Conservation (phyloP, 1,140 invertebrate species). For the Habropoda laboriosa region DNA sequence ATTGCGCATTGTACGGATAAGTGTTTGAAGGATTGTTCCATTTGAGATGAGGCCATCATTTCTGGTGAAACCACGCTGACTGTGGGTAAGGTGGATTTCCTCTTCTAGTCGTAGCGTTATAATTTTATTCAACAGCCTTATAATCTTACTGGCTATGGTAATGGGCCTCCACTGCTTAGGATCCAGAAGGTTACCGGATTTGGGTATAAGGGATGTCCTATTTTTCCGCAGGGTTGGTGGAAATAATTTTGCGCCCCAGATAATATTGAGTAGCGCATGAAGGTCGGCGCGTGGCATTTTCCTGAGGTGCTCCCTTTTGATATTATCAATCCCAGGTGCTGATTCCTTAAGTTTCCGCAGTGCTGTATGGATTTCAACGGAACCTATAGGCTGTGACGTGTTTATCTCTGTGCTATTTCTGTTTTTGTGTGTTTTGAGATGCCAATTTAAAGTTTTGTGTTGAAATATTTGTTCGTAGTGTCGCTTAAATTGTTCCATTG, state of each 20-base stretch:
- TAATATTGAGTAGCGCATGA: neutral
- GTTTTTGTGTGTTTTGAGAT: neutral
- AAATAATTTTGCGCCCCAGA: neutral
- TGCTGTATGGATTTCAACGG: neutral
- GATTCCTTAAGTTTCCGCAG: neutral
- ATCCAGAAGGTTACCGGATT: neutral
- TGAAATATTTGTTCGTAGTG: neutral
- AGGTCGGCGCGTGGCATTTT: neutral
- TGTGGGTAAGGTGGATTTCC: neutral
- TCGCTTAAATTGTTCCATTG: neutral
- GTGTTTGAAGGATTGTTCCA: neutral
- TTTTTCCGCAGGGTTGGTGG: neutral
- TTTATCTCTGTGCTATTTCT: neutral
- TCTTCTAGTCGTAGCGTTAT: neutral
- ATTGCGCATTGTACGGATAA: neutral
- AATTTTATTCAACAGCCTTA: neutral
- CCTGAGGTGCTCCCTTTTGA: too few species aligned
- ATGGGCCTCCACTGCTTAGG: neutral
- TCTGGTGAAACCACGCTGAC: neutral
- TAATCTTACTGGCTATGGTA: neutral
- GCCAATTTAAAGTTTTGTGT: neutral
- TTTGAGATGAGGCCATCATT: neutral
- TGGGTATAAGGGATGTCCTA: neutral
- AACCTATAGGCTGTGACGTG: neutral
- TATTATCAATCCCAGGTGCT: too few species aligned